phyloP scores from a whole-genome alignment of 1,140 invertebrate genomes.

The Pseudoatta argentina region DNA sequence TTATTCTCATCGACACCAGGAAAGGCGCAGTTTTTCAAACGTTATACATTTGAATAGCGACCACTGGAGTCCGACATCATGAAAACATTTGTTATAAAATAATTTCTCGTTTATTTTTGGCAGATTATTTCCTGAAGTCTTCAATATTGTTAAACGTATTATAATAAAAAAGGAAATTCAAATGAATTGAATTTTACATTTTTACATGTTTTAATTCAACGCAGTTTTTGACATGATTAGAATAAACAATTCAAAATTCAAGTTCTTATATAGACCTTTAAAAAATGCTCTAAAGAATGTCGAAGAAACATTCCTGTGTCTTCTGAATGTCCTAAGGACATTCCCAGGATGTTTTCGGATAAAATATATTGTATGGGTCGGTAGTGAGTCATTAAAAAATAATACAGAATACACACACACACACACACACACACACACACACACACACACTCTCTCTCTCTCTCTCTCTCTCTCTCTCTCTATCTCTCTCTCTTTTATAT shows the following conservation, averaged over 20 bases:
- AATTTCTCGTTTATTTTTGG: constrained; percentile 26
- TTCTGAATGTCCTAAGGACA: no score
- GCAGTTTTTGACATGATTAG: no score
- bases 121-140: constrained; percentile 1
- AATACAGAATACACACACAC: no score
- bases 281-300: no score
- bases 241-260: neutral
- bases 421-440: no score
- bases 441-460: no score
- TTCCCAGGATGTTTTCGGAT: no score
- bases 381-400: neutral
- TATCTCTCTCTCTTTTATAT: no score
- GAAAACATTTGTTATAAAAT: constrained; percentile 32
- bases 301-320: no score
- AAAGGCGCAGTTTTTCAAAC: constrained; percentile 57
- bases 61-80: constrained; percentile 5
- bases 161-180: neutral
- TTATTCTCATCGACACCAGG: constrained; percentile 44
- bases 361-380: neutral
- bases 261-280: no score
- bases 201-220: neutral
- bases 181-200: neutral
- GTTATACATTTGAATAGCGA: constrained; percentile 40
- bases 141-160: constrained; percentile 21
- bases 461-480: no score